Evolutionary conservation across 2,113 vertebrate genomes (phyloP), one percentile per base, ranked within the genome.

Genomic region (Oophaga pumilio): DNA sequence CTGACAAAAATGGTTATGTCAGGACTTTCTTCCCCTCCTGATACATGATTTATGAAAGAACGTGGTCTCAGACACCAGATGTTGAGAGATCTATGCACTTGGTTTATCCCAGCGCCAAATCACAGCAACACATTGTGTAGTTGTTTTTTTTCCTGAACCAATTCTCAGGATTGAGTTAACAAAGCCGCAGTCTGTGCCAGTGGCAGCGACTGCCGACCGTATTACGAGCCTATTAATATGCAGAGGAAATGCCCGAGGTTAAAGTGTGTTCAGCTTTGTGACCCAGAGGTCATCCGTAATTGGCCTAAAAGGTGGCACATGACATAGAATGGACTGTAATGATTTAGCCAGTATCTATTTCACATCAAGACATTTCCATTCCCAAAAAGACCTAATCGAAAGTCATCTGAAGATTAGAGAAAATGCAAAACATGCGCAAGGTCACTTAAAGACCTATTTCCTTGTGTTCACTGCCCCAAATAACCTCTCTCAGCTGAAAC

Each of bases 341-440:
- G 97, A 96, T 99, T 99, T 98, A 98, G 96, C 95, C 94, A 95
- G 94, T 96, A 98, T 98, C 97, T 95, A 96, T 97, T 99, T 97
- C 97, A 98, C 95, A 95, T 94, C 95, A 96, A 92, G 93, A 95
- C 93, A 93, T 93, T 95, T 94, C 93, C 91, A 92, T 93, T 92
- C 92, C 33, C 15, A 86, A 93, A 91, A 93, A 95, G 93, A 90
- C 93, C 93, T 96, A 94, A 95, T 94, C 92, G 94, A 95, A 95
- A 95, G 94, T 95, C 95, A 96, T 95, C 94, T 95, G 94, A 96
- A 96, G 95, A 95, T 95, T 92, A 95, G 94, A 85, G 94, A 95
- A 96, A 96, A 95, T 95, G 94, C 95, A 96, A 95, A 95, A 93
- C 95, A 96, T 95, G 94, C 92, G 91, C 92, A 89, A 91, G 26